Evolutionary conservation across 1,140 invertebrate species (phyloP), one percentile per base, ranked within the genome.

Genomic region (Bursaphelenchus mucronatus): DNA sequence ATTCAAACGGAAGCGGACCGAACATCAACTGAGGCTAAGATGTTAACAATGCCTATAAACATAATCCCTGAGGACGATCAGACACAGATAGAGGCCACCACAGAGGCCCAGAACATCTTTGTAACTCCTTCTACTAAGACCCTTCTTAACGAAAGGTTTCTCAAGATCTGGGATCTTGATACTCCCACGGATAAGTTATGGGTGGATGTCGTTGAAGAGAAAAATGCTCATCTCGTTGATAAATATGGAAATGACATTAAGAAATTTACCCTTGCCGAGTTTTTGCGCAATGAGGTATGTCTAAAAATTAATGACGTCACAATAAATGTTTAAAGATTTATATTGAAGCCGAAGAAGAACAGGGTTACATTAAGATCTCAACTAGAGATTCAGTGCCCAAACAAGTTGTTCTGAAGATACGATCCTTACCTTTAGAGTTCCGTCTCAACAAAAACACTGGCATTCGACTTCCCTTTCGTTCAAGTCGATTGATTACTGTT

Each of bases 151-250:
- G 41, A 45, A 70, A 10, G 40, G 6, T 52, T 68, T 55, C 46
- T 78, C 10, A 54, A 67, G 10, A 45, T 80, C 21, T 64, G 65
- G 17, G 77, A 78, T 68, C 41, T 63, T 15, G 76, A 78, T 58
- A 63, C 68, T 41, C 40, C 68, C 11, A 68, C 75, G 40, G 64
- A 69, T 3, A 50, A 70, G 21, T 70, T 78, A 11, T 75, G 44
- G 15, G 46, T 79, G 19, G 15, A 61, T 44, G 64, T 77, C n/a
- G 15, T 49, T 17, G 64, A 46, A 17, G 30, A 51, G 41, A 19
- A 21, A 11, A 59, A 21, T 17, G 56, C 72, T 6, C 46, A 63
- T 17, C 58, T 76, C 6, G 47, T 52, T 19, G 53, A 69, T 10
- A 51, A 57, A 46, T 47, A 66, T 11, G 57, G 52, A 15, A 56